Percentiles rank a stretch among this genome's conserved stretches.
Evolutionary conservation across 2,888 invertebrate genomes (phyloP).

Genomic region (Acleris laterana): DNA sequence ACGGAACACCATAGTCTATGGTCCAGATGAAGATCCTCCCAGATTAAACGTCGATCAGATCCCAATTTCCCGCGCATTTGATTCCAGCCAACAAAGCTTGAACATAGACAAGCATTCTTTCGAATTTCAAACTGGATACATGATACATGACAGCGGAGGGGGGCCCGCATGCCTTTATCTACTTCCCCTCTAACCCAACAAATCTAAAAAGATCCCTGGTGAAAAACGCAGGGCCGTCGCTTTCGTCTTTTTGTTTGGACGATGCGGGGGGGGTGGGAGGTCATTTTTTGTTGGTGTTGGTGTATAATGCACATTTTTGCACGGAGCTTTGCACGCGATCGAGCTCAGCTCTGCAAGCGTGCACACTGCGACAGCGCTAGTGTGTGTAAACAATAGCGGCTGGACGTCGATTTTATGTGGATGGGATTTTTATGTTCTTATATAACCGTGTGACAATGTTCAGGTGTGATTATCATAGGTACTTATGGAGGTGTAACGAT

Average conservation of each 20-base stretch:
- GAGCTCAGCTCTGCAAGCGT: conserved; percentile 66
- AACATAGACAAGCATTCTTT: conserved; percentile 42
- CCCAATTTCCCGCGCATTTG: conserved; percentile 50
- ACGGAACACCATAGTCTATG: conserved; percentile 16
- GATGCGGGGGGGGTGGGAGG: conserved; percentile 58
- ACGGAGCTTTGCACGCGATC: conserved; percentile 75
- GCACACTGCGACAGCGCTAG: conserved; percentile 47
- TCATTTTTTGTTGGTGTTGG: conserved; percentile 66
- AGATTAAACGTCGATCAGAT: conserved; percentile 35
- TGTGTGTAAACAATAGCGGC: conserved; percentile 38
- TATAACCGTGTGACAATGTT: conserved; percentile 30
- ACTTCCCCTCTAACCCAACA: conserved; percentile 59
- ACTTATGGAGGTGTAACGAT: background rate
- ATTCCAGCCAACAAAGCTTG: conserved; percentile 35
- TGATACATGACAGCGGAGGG: conserved; percentile 70
- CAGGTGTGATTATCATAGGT: conserved; percentile 28
- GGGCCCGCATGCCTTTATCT: conserved; percentile 68
- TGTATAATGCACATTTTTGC: conserved; percentile 78
- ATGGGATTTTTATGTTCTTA: conserved; percentile 31
- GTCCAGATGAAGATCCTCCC: conserved; percentile 18
- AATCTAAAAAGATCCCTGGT: conserved; percentile 62
- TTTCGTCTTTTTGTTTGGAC: conserved; percentile 57
- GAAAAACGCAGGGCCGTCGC: conserved; percentile 54
- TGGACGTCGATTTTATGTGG: conserved; percentile 36
- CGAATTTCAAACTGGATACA: conserved; percentile 66